phyloP scores from a whole-genome alignment of 2,888 invertebrate species.

The Leptinotarsa rubiginosa region DNA sequence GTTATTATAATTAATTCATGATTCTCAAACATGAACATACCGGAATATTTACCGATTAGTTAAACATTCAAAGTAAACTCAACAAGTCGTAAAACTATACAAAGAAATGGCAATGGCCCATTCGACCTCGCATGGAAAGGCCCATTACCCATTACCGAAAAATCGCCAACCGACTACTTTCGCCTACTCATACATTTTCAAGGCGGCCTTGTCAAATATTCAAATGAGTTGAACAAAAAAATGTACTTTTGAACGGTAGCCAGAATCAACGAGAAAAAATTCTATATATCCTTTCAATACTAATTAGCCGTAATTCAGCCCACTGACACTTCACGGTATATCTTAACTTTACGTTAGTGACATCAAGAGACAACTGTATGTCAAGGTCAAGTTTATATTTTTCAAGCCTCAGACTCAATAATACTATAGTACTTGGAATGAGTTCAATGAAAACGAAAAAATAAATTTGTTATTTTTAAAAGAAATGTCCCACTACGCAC shows the following conservation, averaged over 20 bases:
- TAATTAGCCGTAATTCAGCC: constrained; percentile 13
- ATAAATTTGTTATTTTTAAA: neutral
- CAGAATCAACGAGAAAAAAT: neutral
- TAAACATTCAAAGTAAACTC: neutral
- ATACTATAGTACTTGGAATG: constrained; percentile 20
- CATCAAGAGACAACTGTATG: constrained; percentile 19
- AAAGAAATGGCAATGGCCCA: neutral
- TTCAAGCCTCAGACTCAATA: constrained; percentile 4
- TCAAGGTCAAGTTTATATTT: constrained; percentile 24
- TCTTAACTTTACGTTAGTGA: neutral
- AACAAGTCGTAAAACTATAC: neutral
- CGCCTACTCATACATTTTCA: neutral
- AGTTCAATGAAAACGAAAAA: constrained; percentile 23
- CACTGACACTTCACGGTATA: neutral
- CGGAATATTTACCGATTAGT: neutral
- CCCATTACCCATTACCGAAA: neutral
- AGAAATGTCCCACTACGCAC: neutral
- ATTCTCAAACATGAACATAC: neutral
- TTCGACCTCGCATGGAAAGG: neutral
- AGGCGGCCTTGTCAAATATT: constrained; percentile 11
- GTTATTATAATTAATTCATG: too few species aligned
- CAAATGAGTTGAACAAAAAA: constrained; percentile 4
- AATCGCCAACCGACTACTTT: neutral
- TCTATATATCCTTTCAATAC: neutral
- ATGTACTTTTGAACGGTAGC: neutral